Evolutionary conservation across 2,888 invertebrate genomes (phyloP).

Genomic region (Dynastes maya): DNA sequence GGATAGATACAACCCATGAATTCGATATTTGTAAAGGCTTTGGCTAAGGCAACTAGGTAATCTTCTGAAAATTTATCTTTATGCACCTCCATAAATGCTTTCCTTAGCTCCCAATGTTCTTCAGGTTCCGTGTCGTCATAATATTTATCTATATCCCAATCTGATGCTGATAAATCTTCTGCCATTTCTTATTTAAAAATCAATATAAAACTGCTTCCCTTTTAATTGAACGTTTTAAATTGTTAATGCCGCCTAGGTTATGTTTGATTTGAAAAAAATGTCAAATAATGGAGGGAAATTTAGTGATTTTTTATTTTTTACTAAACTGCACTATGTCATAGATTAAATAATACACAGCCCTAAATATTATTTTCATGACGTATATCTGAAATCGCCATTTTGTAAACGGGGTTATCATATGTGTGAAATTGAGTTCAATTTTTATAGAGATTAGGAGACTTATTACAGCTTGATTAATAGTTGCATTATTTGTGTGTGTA

Average conservation of each 20-base stretch:
- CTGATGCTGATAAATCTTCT: constrained; percentile 63
- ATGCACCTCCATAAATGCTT: constrained; percentile 85
- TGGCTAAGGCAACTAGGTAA: constrained; percentile 89
- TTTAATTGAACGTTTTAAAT: not conserved
- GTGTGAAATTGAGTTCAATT: no score
- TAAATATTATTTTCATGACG: no score
- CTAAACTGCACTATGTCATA: no score
- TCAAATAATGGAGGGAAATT: constrained; percentile 11
- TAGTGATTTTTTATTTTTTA: no score
- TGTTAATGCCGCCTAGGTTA: not conserved
- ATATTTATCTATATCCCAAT: constrained; percentile 85
- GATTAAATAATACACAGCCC: no score
- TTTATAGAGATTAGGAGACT: no score
- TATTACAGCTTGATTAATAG: no score
- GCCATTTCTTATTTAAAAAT: constrained; percentile 61
- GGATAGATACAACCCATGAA: constrained; percentile 92
- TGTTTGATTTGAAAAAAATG: not conserved
- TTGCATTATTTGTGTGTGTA: no score
- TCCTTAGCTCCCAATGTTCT: constrained; percentile 91
- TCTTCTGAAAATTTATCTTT: constrained; percentile 84
- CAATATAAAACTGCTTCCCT: not conserved
- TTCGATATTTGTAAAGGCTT: constrained; percentile 91
- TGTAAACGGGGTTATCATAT: no score
- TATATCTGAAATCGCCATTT: no score
- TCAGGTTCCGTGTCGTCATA: constrained; percentile 89